These are phyloP conservation scores for Archaeoteleia sp. DNA, from an alignment of 2,888 invertebrate genomes.

Conservation along the genomic window DNA sequence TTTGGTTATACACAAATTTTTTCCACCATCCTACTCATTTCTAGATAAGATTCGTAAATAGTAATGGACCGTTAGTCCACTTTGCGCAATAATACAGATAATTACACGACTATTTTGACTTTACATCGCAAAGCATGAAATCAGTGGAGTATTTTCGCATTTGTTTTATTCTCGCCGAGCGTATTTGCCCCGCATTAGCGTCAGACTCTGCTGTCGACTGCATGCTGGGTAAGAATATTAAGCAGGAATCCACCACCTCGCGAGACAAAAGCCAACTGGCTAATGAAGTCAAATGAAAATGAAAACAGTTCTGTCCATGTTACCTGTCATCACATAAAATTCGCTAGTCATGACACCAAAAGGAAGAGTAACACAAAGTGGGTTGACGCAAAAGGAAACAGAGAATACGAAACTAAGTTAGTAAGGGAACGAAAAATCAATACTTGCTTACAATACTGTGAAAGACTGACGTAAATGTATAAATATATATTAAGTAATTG, in stretches of 20 bases:
- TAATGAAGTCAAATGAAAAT: slow-evolving; percentile 51
- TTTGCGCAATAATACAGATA: no score
- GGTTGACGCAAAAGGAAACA: slow-evolving; percentile 21
- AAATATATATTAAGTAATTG: background rate
- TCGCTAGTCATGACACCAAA: slow-evolving; percentile 19
- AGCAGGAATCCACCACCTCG: slow-evolving; percentile 43
- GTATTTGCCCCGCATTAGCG: slow-evolving; percentile 46
- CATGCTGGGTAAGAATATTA: slow-evolving; percentile 45
- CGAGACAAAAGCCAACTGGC: slow-evolving; percentile 46
- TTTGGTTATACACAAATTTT: no score
- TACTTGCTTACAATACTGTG: slow-evolving; percentile 12
- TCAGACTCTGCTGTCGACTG: slow-evolving; percentile 27
- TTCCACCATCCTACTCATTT: no score
- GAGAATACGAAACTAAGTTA: slow-evolving; percentile 18
- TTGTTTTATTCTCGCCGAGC: slow-evolving; percentile 36
- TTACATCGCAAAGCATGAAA: slow-evolving; percentile 22
- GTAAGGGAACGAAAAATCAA: slow-evolving; percentile 13
- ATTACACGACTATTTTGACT: no score
- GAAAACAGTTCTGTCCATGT: slow-evolving; percentile 49
- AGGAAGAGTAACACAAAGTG: slow-evolving; percentile 25
- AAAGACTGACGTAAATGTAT: background rate
- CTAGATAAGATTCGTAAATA: no score
- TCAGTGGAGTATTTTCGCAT: slow-evolving; percentile 24
- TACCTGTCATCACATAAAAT: slow-evolving; percentile 42
- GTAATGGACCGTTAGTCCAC: no score